Evolutionary conservation across 2,888 invertebrate genomes (phyloP).

Genomic region (Malthinus flaveolus): DNA sequence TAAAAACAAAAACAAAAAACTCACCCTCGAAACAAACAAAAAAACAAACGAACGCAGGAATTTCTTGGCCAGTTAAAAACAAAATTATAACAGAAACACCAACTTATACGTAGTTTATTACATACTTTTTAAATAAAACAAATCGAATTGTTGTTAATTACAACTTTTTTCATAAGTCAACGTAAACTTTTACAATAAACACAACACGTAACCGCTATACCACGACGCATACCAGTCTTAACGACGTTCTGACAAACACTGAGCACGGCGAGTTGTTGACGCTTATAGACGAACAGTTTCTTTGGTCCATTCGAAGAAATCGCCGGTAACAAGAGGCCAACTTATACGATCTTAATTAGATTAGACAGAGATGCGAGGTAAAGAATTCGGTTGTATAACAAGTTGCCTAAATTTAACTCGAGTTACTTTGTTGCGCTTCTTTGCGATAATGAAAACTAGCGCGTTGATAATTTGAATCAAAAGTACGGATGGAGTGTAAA

Average conservation of each 20-base stretch:
- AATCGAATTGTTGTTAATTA: slow-evolving; percentile 1
- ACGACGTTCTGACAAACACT: background rate
- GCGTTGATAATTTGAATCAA: too few species aligned
- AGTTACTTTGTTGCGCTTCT: too few species aligned
- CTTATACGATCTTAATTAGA: background rate
- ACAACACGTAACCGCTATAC: background rate
- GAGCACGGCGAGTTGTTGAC: background rate
- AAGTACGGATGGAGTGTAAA: too few species aligned
- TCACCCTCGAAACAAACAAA: slow-evolving; percentile 20
- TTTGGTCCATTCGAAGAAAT: slow-evolving; percentile 22
- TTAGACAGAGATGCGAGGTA: background rate
- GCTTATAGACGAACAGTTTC: slow-evolving; percentile 12
- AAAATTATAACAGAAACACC: background rate
- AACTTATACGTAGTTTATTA: background rate
- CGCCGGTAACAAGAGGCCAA: slow-evolving; percentile 1
- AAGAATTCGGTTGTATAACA: slow-evolving; percentile 2
- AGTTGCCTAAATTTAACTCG: slow-evolving; percentile 6
- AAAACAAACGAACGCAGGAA: background rate
- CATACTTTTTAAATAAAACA: background rate
- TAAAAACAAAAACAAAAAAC: slow-evolving; percentile 28
- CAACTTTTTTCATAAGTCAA: slow-evolving; percentile 3
- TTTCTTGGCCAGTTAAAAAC: too few species aligned
- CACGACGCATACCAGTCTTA: background rate
- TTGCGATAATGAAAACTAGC: too few species aligned
- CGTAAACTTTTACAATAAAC: background rate